Base-by-base conservation (phyloP, 2,113 vertebrate species). In the Crotalus viridis region DNA sequence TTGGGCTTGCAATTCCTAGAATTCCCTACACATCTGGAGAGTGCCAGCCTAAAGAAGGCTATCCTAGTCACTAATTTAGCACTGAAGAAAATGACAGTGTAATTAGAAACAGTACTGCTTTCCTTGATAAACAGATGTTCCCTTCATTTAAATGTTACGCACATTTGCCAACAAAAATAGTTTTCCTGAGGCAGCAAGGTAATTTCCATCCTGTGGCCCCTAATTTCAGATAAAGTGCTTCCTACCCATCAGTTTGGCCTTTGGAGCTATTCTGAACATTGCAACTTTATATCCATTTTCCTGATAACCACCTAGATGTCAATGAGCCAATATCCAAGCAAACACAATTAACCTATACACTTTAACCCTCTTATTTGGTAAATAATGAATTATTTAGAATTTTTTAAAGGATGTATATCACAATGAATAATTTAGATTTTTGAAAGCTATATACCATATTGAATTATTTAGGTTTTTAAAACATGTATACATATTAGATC, bases 121-220 rank as follows among this genome's bases (percentile, higher is more conserved):
- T 39, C 17, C 97, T 97, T 95, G 94, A 95, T 95, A 97, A 96
- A 96, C 96, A 98, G 96, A 97, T 97, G 96, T 97, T 97, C 95
- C 81, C 69, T 97, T 95, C 97, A 94, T 96, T 97, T 96, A 96
- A 97, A 95, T 94, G 93, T 92, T 97, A 92, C 92, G 87, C 21
- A 0, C 96, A 96, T 95, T 81, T 96, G 91, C 94, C 93, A 96
- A 92, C 93, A 96, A 94, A 96, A 97, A 96, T 93, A 95, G 28
- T 57, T 93, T 46, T 64, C 94, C 96, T 94, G 95, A 94, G 89
- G 94, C 92, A 94, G 92, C 90, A 91, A 97, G 91, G 93, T 96
- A 97, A 97, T 97, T 97, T 97, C 94, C 0, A 0, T 93, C 95
- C 96, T 96, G 94, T 97, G 95, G 97, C 96, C 91, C 43, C 94